Evolutionary conservation across 2,113 vertebrate species (phyloP).

Genomic region (Gavia stellata): DNA sequence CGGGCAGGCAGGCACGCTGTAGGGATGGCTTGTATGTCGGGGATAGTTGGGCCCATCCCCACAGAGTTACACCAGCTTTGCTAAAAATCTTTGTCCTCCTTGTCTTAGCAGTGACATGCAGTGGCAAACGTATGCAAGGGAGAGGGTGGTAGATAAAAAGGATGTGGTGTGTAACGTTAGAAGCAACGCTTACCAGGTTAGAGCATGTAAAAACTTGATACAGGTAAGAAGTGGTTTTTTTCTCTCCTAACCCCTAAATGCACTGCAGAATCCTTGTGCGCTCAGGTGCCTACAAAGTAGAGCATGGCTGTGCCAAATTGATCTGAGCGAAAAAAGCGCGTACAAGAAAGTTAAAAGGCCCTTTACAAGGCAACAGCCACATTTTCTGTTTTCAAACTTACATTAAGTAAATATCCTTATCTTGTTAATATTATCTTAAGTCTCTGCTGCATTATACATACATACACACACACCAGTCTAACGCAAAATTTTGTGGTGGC

Average conservation of each 20-base stretch:
- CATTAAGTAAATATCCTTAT: not conserved
- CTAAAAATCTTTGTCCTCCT: not conserved
- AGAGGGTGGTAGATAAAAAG: not conserved
- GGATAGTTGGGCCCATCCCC: not conserved
- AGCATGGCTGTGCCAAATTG: not conserved
- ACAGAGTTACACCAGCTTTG: not conserved
- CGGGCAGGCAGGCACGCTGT: not conserved
- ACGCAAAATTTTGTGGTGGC: not conserved
- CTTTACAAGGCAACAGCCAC: not conserved
- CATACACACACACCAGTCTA: not conserved
- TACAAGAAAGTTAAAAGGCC: not conserved
- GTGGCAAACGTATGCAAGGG: accelerated
- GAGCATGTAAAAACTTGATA: not conserved
- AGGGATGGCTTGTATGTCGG: accelerated
- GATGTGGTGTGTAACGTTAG: not conserved
- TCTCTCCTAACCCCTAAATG: not conserved
- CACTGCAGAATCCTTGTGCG: not conserved
- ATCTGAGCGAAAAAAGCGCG: not conserved
- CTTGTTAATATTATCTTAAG: not conserved
- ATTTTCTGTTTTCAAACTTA: not conserved
- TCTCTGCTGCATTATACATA: not conserved
- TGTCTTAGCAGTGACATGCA: not conserved
- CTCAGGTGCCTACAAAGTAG: not conserved
- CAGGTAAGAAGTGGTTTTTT: not conserved
- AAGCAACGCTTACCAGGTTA: not conserved